Conservation (phyloP, 2,797 vertebrate species). For the Sphenodon punctatus region DNA sequence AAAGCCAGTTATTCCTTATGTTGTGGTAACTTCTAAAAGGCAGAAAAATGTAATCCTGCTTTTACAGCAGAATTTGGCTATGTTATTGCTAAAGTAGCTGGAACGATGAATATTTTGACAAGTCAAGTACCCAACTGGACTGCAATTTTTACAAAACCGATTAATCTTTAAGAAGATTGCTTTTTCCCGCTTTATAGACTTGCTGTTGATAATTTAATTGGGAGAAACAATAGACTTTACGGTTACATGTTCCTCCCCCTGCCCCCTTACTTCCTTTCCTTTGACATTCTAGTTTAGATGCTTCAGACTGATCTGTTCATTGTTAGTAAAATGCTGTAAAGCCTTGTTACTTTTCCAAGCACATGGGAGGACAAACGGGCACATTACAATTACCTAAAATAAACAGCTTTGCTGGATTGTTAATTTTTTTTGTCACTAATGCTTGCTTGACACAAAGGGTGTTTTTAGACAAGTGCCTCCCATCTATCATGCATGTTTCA, state of each 20-base stretch:
- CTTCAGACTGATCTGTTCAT: accelerated
- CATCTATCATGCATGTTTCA: too few species aligned
- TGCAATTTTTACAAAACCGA: neutral
- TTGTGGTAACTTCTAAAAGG: conserved; percentile 36
- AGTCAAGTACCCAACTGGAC: neutral
- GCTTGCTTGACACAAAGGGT: neutral
- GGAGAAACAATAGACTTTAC: neutral
- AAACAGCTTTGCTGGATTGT: neutral
- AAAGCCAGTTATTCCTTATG: conserved; percentile 40
- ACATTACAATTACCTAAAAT: neutral
- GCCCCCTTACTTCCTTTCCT: neutral
- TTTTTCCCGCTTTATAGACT: neutral
- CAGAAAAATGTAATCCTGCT: neutral
- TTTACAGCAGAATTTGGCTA: neutral
- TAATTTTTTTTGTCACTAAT: neutral
- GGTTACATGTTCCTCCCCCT: neutral
- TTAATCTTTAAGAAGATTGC: neutral
- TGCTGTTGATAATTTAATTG: neutral
- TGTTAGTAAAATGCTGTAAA: neutral
- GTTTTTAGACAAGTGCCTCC: too few species aligned
- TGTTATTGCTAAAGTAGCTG: neutral
- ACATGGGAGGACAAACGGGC: neutral
- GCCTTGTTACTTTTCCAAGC: neutral
- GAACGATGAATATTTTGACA: neutral
- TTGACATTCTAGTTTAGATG: neutral